Percentiles rank a stretch among this genome's conserved stretches.
These are phyloP conservation scores for Drosophila macrospina DNA, from an alignment of 2,888 invertebrate species.

Conservation along the genomic window DNA sequence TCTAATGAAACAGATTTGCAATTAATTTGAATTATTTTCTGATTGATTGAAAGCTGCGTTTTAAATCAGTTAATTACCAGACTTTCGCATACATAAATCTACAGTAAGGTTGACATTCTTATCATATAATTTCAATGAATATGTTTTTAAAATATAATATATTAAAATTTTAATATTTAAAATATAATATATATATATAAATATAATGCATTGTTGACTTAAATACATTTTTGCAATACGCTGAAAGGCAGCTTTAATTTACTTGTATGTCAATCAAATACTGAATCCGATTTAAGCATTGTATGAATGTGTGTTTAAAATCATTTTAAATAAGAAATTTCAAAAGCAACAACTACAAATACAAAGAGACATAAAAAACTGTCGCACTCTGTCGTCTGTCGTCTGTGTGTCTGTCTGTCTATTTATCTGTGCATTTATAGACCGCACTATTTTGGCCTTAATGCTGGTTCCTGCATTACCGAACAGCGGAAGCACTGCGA, in stretches of 20 bases:
- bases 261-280: neutral
- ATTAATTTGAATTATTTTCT: no score
- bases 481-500: conserved; percentile 59
- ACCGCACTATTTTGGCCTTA: conserved; percentile 65
- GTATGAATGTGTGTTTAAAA: neutral
- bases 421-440: conserved; percentile 35
- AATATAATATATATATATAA: no score
- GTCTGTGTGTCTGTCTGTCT: neutral
- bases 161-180: no score
- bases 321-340: neutral
- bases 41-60: no score
- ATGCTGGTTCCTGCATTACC: conserved; percentile 61
- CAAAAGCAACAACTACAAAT: neutral
- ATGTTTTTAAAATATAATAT: no score
- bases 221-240: neutral
- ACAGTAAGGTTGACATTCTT: no score
- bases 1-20: no score
- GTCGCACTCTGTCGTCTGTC: neutral
- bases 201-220: no score
- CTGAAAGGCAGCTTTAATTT: neutral
- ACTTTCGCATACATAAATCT: no score
- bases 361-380: neutral
- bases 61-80: no score
- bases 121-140: no score
- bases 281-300: neutral